Evolutionary conservation across 2,888 invertebrate genomes (phyloP).

Genomic region (Xestia rhomboidea): DNA sequence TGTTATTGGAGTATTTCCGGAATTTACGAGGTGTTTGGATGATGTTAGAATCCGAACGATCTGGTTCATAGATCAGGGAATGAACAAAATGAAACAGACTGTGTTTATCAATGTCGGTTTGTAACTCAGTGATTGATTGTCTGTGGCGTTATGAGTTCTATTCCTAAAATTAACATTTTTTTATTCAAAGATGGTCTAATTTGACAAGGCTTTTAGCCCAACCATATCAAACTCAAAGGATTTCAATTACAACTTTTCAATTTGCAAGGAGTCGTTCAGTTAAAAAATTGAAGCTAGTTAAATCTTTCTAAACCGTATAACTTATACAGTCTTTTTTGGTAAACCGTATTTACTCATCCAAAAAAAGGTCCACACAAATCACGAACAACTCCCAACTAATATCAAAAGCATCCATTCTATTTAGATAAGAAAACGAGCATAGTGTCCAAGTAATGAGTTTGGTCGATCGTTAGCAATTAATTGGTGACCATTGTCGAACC

Average conservation of each 20-base stretch:
- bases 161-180: neutral
- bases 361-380: slow-evolving; percentile 26
- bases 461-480: slow-evolving; percentile 73
- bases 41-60: slow-evolving; percentile 6
- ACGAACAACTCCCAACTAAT: neutral
- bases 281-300: neutral
- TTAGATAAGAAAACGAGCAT: slow-evolving; percentile 64
- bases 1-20: slow-evolving; percentile 36
- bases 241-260: neutral
- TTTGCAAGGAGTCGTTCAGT: neutral
- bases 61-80: slow-evolving; percentile 11
- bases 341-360: neutral
- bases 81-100: slow-evolving; percentile 4
- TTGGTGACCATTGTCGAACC: slow-evolving; percentile 69
- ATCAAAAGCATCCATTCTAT: slow-evolving; percentile 46
- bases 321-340: neutral
- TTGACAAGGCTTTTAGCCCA: neutral
- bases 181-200: neutral
- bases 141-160: neutral
- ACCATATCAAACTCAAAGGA: neutral
- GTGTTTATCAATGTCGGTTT: neutral
- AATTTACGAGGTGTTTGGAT: slow-evolving; percentile 37
- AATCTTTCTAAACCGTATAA: neutral
- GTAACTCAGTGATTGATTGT: neutral
- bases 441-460: slow-evolving; percentile 69